A percentile compares a stretch with the other conserved stretches of the same genome.
These are phyloP conservation scores for Rhinolophus sinicus DNA, from an alignment of 2,113 vertebrate species.

Conservation along the genomic window DNA sequence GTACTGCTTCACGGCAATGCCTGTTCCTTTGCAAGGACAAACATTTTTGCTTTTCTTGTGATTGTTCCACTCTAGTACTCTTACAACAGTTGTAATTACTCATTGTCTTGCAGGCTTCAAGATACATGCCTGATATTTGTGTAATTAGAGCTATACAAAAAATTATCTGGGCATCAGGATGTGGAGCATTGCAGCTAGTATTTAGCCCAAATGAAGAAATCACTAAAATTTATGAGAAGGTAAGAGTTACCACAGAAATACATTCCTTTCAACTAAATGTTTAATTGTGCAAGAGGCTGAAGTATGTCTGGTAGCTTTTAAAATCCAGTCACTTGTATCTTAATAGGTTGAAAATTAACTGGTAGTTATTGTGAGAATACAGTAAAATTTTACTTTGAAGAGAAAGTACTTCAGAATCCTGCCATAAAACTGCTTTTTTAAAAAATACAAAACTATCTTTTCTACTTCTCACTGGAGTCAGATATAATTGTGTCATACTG, in stretches of 20 bases:
- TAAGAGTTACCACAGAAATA: constrained; percentile 79
- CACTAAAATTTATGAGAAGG: constrained; percentile 99
- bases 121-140: constrained; percentile 99
- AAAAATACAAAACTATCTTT: background rate
- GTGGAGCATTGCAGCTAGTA: constrained; percentile 96
- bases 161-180: constrained; percentile 99
- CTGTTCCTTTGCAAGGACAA: background rate
- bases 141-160: constrained; percentile 98
- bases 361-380: background rate
- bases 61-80: constrained; percentile 5
- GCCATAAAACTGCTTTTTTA: background rate
- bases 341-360: constrained; percentile 41
- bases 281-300: background rate
- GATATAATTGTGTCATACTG: background rate
- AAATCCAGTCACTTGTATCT: background rate
- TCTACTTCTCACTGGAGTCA: background rate
- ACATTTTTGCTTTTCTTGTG: constrained; percentile 27
- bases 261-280: background rate
- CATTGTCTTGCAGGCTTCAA: constrained; percentile 93
- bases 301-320: background rate
- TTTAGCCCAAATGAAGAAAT: constrained; percentile 99
- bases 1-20: background rate
- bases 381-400: constrained; percentile 42
- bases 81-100: constrained; percentile 72
- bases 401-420: constrained; percentile 26